These are phyloP conservation scores for Cylindroiulus punctatus DNA, from an alignment of 2,888 invertebrate genomes.

Conservation along the genomic window DNA sequence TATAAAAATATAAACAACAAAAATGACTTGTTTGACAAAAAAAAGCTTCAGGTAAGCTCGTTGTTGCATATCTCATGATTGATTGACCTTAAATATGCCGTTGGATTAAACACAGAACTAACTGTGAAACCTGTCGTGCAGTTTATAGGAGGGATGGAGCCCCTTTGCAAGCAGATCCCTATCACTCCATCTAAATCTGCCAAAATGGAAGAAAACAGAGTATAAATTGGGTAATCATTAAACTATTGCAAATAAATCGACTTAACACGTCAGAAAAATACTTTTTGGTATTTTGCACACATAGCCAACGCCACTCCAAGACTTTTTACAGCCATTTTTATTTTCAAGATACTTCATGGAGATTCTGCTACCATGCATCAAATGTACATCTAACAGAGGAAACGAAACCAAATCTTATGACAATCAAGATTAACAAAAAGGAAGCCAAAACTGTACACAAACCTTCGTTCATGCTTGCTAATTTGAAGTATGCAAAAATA, in stretches of 20 bases:
- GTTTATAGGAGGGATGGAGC: neutral
- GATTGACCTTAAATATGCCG: neutral
- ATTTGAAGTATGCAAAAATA: neutral
- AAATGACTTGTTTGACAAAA: too few relatives aligned
- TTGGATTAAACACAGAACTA: neutral
- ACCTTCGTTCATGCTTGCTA: neutral
- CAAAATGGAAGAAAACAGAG: too few relatives aligned
- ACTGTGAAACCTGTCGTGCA: neutral
- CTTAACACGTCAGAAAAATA: constrained; percentile 62
- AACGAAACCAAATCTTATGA: neutral
- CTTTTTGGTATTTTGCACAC: constrained; percentile 79
- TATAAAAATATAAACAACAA: too few relatives aligned
- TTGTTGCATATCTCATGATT: neutral
- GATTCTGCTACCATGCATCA: constrained; percentile 2
- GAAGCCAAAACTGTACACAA: neutral
- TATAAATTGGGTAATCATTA: neutral
- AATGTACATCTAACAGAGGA: neutral
- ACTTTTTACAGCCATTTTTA: constrained; percentile 96
- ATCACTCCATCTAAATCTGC: neutral
- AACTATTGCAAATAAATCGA: neutral
- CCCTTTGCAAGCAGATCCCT: neutral
- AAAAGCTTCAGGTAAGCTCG: too few relatives aligned
- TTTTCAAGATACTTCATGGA: constrained; percentile 97
- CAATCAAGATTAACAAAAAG: neutral
- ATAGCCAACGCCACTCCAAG: constrained; percentile 98